Evolutionary conservation across 2,888 invertebrate species (phyloP), one percentile per base, ranked within the genome.

Genomic region (Stomorhina lunata): DNA sequence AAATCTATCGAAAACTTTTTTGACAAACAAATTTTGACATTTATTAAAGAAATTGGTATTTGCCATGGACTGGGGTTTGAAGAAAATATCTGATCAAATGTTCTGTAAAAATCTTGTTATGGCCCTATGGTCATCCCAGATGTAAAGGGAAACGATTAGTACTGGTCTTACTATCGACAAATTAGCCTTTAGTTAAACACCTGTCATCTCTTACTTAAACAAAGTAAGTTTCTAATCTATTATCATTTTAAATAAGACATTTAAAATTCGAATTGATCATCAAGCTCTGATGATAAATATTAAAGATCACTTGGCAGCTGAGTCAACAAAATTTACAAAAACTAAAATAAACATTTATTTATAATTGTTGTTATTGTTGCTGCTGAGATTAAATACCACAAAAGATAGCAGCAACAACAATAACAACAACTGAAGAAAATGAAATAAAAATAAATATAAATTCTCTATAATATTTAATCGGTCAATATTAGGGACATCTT

Each of bases 251-350:
- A n/a, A n/a, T 29, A 32, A 22, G 29, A 9, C 29, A 17, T 55
- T 55, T 29, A 32, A 55, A 32, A 55, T 55, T 55, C 15, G 34
- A 34, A 34, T 22, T 48, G 48, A 29, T 25, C 71, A 48, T 27
- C 48, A 27, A 69, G 32, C 32, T 27, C 12, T 65, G 71, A 57
- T 32, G 9, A 66, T 48, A 59, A 45, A 43, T n/a, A 72, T 61
- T 15, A 45, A 15, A 66, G 68, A 73, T 79, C 59, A 66, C 40
- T 59, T 66, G 59, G 53, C 80, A 80, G 80, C 80, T 80, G 80
- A 80, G 73, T 80, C 80, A 80, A 80, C 61, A 80, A 29, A 55
- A 37, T 29, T 55, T 53, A 22, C 32, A 17, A 55, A 65, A 55
- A 61, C n/a, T 22, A 43, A 63, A 76, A 27, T 15, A 55, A 75